Evolutionary conservation across 1,140 invertebrate species (phyloP).

Genomic region (Drosophila parabipectinata): DNA sequence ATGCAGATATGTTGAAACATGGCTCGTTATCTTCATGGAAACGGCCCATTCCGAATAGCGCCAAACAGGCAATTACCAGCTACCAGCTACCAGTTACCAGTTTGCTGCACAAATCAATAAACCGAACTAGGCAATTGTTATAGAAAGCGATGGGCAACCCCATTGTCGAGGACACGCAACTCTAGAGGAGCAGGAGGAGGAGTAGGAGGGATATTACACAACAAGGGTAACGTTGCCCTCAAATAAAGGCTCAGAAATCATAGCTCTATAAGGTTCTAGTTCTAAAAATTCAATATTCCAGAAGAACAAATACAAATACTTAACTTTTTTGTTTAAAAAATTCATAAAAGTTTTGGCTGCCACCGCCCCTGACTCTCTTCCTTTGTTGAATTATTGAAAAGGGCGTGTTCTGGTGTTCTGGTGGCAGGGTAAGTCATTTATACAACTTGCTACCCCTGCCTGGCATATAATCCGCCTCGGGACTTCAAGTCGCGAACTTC

Average conservation of each 20-base stretch:
- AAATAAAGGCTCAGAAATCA: slow-evolving; percentile 3
- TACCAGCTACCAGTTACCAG: slow-evolving; percentile 13
- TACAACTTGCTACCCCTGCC: slow-evolving; percentile 52
- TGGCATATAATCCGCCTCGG: slow-evolving; percentile 33
- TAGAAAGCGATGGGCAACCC: not conserved
- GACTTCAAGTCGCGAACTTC: slow-evolving; percentile 36
- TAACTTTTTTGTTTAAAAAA: no score
- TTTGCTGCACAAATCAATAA: slow-evolving; percentile 70
- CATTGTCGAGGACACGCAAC: slow-evolving; percentile 50
- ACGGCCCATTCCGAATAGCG: slow-evolving; percentile 62
- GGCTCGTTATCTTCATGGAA: slow-evolving; percentile 49
- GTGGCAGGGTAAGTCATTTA: slow-evolving; percentile 31
- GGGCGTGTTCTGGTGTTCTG: slow-evolving; percentile 46
- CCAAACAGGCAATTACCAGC: slow-evolving; percentile 62
- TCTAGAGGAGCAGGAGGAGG: slow-evolving; percentile 30
- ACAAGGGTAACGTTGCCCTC: slow-evolving; percentile 59
- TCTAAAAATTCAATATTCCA: slow-evolving; percentile 3
- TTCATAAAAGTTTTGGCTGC: slow-evolving; percentile 63
- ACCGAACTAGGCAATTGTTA: slow-evolving; percentile 43
- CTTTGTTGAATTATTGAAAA: slow-evolving; percentile 78
- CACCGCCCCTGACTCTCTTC: not conserved
- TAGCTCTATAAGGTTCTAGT: slow-evolving; percentile 42
- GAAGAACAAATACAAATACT: no score
- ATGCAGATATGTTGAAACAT: slow-evolving; percentile 17
- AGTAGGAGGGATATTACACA: slow-evolving; percentile 50